Base-by-base conservation (phyloP, 2,888 invertebrate genomes). In the Hipparchia semele region DNA sequence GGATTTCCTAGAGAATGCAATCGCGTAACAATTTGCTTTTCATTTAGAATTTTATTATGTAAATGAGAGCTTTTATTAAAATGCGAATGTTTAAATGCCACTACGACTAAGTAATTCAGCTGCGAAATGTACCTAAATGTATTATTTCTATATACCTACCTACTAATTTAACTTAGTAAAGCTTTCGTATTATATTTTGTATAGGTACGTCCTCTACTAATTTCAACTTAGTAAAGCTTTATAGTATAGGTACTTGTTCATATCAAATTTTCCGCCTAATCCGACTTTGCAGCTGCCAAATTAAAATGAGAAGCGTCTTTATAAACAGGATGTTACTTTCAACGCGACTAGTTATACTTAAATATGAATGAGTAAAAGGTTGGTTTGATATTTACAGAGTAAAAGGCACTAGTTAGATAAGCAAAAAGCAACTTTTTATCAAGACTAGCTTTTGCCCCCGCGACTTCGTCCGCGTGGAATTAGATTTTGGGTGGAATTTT, bases 1-100 rank as follows among this genome's bases (percentile, higher is more conserved):
- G 69, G 69, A 69, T 58, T 61, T 61, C 60, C 69, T 69, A 23
- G 61, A 53, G 53, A 53, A 45, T 53, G 65, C 12, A 53, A 39
- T 51, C 7, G 53, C 12, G 51, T 65, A 53, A 51, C 33, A 33
- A 33, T 62, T 45, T 61, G 46, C 13, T 64, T 13, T 23, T 49
- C 13, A 23, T 10, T 49, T 5, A 64, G 39, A 39, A 23, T 64
- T 49, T 9, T 7, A 5, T 56, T 13, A 62, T 1, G 6, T 39
- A 60, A 13, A 56, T 13, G n/a, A n/a, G 6, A 54, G 54, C 54
- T 54, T 39, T 39, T 39, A 39, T 39, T 39, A 39, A 39, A 39
- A 39, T 23, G 39, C 39, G 39, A 39, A 39, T 39, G 39, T 39
- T 39, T 39, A 23, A 23, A 39, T 39, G 39, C 39, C 39, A 39